Evolutionary conservation across 2,113 vertebrate species (phyloP).

Genomic region (Sapajus apella): DNA sequence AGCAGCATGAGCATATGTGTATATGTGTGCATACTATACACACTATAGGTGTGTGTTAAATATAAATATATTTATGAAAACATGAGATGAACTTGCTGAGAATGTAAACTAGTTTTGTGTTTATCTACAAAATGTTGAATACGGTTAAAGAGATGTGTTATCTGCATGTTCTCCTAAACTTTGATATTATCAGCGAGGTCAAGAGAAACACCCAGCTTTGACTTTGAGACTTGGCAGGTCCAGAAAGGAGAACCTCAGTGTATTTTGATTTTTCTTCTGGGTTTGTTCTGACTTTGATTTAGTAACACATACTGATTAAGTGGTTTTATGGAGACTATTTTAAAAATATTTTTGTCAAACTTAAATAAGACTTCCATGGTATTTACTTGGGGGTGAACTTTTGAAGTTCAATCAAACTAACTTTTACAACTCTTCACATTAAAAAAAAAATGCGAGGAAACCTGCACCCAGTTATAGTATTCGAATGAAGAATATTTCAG

Average conservation of each 20-base stretch:
- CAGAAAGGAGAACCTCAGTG: background rate
- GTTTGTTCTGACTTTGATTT: constrained; percentile 33
- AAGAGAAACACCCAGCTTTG: background rate
- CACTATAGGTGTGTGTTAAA: too few species aligned
- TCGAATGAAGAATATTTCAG: background rate
- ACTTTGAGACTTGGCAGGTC: background rate
- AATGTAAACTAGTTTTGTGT: constrained; percentile 21
- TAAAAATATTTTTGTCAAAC: background rate
- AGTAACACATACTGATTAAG: background rate
- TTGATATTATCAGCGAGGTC: background rate
- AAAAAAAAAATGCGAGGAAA: too few species aligned
- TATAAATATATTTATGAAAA: background rate
- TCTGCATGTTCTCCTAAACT: background rate
- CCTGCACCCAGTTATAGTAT: background rate
- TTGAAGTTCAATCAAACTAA: background rate
- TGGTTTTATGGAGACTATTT: background rate
- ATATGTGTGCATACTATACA: too few species aligned
- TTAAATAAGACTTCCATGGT: background rate
- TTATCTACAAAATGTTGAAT: background rate
- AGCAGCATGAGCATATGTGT: background rate
- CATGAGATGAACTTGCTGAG: background rate
- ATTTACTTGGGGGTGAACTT: background rate
- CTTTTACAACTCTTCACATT: background rate
- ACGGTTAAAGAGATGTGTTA: background rate
- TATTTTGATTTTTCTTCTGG: constrained; percentile 26